phyloP scores from a whole-genome alignment of 37 sponge, comb jelly and placozoan species.

The Beroe forskalii region DNA sequence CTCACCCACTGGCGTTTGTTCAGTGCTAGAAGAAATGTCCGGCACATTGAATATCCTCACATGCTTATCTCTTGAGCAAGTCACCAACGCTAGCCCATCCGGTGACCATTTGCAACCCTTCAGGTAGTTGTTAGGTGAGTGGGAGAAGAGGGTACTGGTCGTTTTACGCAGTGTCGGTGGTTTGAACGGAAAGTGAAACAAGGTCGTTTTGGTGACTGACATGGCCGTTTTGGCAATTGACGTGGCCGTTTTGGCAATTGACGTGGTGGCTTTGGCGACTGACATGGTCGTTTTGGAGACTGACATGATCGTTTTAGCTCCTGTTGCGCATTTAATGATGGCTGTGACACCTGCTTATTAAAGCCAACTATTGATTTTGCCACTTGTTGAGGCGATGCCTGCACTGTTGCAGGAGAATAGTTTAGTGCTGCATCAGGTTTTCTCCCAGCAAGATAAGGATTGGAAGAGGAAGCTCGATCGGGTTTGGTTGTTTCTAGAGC shows the following conservation, averaged over 20 bases:
- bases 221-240: background rate
- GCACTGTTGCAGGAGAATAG: too few relatives aligned
- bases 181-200: background rate
- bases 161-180: background rate
- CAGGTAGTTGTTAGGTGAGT: slow-evolving; percentile 45
- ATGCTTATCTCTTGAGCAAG: background rate
- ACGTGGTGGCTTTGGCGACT: too few relatives aligned
- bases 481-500: too few relatives aligned
- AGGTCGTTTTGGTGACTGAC: background rate
- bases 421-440: too few relatives aligned
- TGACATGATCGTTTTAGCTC: background rate
- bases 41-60: slow-evolving; percentile 16
- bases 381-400: too few relatives aligned
- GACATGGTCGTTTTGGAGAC: background rate
- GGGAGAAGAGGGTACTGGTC: slow-evolving; percentile 26
- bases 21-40: background rate
- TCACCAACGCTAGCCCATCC: background rate
- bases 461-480: too few relatives aligned
- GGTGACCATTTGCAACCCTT: slow-evolving; percentile 38
- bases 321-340: too few relatives aligned
- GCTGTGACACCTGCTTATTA: too few relatives aligned
- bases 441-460: too few relatives aligned
- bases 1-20: background rate
- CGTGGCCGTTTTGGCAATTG: slow-evolving; percentile 3
- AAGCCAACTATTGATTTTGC: too few relatives aligned